Evolutionary conservation across 2,797 vertebrate genomes (phyloP), one percentile per base, ranked within the genome.

Genomic region (Nannoperca obscura): DNA sequence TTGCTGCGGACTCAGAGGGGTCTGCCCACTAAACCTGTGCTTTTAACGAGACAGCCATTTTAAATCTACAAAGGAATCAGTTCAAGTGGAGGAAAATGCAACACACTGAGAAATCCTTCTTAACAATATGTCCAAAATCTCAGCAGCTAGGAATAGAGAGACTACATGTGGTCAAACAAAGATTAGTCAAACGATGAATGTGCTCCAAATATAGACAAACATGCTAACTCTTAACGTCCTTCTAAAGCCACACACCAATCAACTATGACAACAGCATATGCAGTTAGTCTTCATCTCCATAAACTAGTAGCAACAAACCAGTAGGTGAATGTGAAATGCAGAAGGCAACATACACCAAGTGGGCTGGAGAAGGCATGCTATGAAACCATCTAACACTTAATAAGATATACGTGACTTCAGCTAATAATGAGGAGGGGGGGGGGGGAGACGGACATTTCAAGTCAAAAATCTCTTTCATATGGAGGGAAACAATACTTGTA

Each of bases 1-100:
- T 77, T 82, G 80, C 85, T 82, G 82, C 84, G 80, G 81, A 86
- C 88, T 86, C 82, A 42, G 71, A 88, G 80, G 81, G 85, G 78
- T 83, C 86, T 81, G 84, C 88, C 68, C 77, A 86, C 84, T 67
- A 89, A 87, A 91, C 83, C 86, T 84, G 75, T 62, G 73, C 74
- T 87, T 32, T 81, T 87, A 88, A 92, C 82, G 81, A 91, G 85
- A 87, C 89, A 67, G 81, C 90, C 91, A 92, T 92, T 93, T 93
- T 88, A 79, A 84, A 87, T 79, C 58, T 50, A 68, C 71, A 69
- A 79, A 86, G 50, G 36, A 82, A 80, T 77, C 40, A 3, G 68
- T 68, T 70, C 44, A 60, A 80, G 24, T 54, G 24, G 36, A 72
- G 44, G 63, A 42, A 38, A 71, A 74, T 15, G 40, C 2, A 36